Percentiles rank a stretch among this genome's conserved stretches.
Conservation (phyloP, 2,888 invertebrate genomes). For the Acholoe squamosa region DNA sequence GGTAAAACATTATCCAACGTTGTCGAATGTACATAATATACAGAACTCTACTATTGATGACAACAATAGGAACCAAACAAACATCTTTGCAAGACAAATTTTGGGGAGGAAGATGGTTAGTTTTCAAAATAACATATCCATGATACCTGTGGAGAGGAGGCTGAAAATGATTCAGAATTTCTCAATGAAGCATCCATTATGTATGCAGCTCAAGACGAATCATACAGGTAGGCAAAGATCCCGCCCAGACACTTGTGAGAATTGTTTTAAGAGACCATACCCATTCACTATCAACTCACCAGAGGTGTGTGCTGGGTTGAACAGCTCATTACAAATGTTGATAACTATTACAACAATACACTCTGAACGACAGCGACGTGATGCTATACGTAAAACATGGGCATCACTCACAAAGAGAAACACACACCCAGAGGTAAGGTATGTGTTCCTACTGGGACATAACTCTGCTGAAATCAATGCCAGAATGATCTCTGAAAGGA, state of each 20-base stretch:
- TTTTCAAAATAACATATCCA: too few relatives aligned
- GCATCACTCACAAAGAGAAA: neutral
- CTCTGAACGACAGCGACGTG: neutral
- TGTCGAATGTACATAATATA: too few relatives aligned
- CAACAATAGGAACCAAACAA: too few relatives aligned
- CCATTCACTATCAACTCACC: conserved; percentile 30
- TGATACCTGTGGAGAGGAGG: too few relatives aligned
- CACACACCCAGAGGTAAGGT: conserved; percentile 32
- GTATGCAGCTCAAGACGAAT: too few relatives aligned
- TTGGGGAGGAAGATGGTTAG: too few relatives aligned
- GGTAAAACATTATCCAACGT: too few relatives aligned
- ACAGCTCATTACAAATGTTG: neutral
- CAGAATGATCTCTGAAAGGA: neutral
- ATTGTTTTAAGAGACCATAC: conserved; percentile 25
- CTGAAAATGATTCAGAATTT: too few relatives aligned
- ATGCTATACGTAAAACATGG: conserved; percentile 23
- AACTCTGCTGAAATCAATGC: neutral
- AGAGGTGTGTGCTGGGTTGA: conserved; percentile 22
- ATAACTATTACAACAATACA: conserved; percentile 11
- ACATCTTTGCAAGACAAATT: too few relatives aligned
- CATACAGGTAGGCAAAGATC: neutral
- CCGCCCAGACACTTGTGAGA: neutral
- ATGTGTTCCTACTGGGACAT: conserved; percentile 30
- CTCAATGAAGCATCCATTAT: too few relatives aligned
- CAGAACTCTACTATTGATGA: too few relatives aligned